A percentile compares a stretch with the other conserved stretches of the same genome.
Conservation (phyloP, 2,888 invertebrate genomes). For the Tipula confusa region DNA sequence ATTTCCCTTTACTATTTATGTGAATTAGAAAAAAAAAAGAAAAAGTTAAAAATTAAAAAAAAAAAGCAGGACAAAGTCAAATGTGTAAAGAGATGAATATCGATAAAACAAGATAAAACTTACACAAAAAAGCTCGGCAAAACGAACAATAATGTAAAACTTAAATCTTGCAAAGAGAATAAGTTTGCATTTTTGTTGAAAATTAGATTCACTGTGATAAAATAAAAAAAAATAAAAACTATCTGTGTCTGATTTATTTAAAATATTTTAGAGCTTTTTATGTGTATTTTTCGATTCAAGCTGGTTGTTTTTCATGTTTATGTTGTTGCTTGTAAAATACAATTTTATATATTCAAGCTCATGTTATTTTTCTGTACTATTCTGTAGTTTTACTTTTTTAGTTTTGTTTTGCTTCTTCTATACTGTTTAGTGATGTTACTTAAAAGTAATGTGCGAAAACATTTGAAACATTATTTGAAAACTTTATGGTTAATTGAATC, state of each 20-base stretch:
- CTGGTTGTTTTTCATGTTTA: neutral
- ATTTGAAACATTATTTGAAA: neutral
- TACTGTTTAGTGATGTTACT: neutral
- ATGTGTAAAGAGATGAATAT: slow-evolving; percentile 3
- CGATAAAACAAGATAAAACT: slow-evolving; percentile 8
- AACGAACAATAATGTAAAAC: slow-evolving; percentile 8
- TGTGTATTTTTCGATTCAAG: neutral
- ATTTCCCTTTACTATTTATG: neutral
- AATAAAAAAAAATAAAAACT: neutral
- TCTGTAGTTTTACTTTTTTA: neutral
- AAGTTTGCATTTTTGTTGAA: slow-evolving; percentile 25
- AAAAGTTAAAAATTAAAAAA: neutral
- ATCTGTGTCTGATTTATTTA: neutral
- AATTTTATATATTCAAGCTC: neutral
- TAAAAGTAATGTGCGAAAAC: neutral
- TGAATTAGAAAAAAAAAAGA: neutral
- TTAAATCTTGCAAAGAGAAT: neutral
- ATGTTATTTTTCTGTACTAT: neutral
- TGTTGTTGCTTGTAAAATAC: neutral
- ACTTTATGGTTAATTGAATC: neutral
- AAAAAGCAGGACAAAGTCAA: neutral
- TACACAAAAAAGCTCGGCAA: slow-evolving; percentile 8
- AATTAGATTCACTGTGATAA: neutral
- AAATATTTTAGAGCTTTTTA: neutral
- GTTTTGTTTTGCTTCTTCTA: too few relatives aligned